A percentile compares a stretch with the other conserved stretches of the same genome.
Evolutionary conservation across 2,888 invertebrate genomes (phyloP).

Genomic region (Lacanobia wlatinum): DNA sequence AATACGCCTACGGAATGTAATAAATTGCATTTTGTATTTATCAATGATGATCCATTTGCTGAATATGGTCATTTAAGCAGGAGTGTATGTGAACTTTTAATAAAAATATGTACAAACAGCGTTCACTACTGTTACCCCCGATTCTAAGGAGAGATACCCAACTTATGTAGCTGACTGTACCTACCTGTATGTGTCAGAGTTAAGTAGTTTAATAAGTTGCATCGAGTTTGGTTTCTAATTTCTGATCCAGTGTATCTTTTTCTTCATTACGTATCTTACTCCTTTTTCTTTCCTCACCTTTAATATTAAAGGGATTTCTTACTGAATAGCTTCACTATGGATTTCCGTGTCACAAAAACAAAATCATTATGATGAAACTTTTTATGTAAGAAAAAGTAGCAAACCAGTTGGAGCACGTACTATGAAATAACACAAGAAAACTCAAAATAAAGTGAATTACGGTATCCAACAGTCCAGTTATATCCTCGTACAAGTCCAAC

Average conservation of each 20-base stretch:
- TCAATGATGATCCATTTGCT: too few species aligned
- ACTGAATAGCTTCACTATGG: background rate
- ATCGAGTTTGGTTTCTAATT: too few species aligned
- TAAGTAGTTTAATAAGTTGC: too few species aligned
- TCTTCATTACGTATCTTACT: too few species aligned
- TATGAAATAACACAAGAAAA: conserved; percentile 32
- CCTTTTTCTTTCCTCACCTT: too few species aligned
- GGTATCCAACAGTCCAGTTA: conserved; percentile 20
- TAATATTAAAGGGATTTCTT: background rate
- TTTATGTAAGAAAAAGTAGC: conserved; percentile 12
- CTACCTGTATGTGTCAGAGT: too few species aligned
- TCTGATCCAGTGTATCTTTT: too few species aligned
- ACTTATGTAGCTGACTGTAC: too few species aligned
- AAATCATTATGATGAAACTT: conserved; percentile 6
- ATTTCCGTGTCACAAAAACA: conserved; percentile 10
- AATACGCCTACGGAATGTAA: background rate
- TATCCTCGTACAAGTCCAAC: conserved; percentile 40
- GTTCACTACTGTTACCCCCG: too few species aligned
- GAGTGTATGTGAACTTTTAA: background rate
- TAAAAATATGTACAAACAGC: too few species aligned
- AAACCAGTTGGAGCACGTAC: conserved; percentile 24
- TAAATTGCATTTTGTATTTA: too few species aligned
- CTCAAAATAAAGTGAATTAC: conserved; percentile 22
- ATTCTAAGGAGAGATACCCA: too few species aligned
- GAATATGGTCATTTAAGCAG: background rate